A percentile compares a stretch with the other conserved stretches of the same genome.
Evolutionary conservation across 2,113 vertebrate species (phyloP).

Genomic region (Oxyura jamaicensis): DNA sequence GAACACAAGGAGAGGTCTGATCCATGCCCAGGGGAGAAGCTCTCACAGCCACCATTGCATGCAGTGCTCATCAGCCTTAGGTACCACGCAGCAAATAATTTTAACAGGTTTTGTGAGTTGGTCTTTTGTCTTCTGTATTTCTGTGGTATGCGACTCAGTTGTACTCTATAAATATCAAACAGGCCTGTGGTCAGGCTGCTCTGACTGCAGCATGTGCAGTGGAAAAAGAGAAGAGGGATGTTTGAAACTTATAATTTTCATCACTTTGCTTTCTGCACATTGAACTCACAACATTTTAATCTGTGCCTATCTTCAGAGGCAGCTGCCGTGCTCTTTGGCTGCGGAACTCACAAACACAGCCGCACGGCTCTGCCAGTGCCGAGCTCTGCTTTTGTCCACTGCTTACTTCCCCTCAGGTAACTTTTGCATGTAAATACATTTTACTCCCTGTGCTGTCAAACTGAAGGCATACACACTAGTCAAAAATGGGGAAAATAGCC

Average conservation of each 20-base stretch:
- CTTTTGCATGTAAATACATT: not conserved
- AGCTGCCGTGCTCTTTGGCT: not conserved
- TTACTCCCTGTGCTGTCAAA: not conserved
- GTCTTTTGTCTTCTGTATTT: not conserved
- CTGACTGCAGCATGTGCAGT: not conserved
- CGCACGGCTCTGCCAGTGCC: rapidly evolving
- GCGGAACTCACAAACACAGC: not conserved
- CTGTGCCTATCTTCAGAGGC: not conserved
- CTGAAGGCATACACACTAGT: not conserved
- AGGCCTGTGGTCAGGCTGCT: not conserved
- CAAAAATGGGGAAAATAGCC: conserved; percentile 1
- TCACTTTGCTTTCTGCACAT: not conserved
- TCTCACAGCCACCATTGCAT: not conserved
- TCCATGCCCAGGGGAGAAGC: not conserved
- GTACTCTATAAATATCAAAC: conserved; percentile 5
- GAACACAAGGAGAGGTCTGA: not conserved
- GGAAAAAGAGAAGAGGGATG: not conserved
- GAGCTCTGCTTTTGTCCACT: not conserved
- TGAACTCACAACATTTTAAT: conserved; percentile 31
- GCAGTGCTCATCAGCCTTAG: not conserved
- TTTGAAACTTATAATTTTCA: conserved; percentile 32
- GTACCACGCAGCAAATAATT: not conserved
- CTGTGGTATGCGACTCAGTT: not conserved
- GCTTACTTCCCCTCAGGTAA: not conserved
- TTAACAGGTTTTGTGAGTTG: not conserved